A percentile compares a stretch with the other conserved stretches of the same genome.
Evolutionary conservation across 2,888 invertebrate genomes (phyloP).

Genomic region (Eupithecia vulgata): DNA sequence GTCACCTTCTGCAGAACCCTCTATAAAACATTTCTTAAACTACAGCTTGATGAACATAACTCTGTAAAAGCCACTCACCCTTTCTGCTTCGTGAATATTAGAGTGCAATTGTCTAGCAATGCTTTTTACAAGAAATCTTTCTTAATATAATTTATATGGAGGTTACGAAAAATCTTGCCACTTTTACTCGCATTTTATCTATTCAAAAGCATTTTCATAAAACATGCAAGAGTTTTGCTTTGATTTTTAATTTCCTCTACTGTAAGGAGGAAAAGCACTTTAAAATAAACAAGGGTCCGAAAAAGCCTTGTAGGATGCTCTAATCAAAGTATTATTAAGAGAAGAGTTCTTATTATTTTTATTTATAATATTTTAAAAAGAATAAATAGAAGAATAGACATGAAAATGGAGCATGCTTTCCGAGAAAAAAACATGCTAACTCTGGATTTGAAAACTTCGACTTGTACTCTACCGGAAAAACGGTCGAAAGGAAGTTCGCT

Average conservation of each 20-base stretch:
- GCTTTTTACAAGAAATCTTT: constrained; percentile 8
- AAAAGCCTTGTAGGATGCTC: constrained; percentile 16
- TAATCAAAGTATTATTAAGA: not conserved
- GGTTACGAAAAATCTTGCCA: constrained; percentile 5
- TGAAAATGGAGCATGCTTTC: not conserved
- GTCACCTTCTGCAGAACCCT: not conserved
- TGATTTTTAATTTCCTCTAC: not conserved
- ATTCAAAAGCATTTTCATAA: not conserved
- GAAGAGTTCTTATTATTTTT: not conserved
- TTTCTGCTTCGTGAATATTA: constrained; percentile 19
- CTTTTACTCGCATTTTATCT: not conserved
- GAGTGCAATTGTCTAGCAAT: constrained; percentile 5
- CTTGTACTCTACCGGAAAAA: not conserved
- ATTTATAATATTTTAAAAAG: not conserved
- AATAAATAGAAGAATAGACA: not conserved
- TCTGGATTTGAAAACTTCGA: not conserved
- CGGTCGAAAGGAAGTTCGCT: not conserved
- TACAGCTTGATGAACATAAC: not conserved
- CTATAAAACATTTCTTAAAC: not conserved
- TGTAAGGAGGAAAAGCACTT: not conserved
- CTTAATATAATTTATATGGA: constrained; percentile 2
- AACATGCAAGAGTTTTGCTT: not conserved
- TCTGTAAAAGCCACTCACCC: constrained; percentile 1
- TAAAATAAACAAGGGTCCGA: constrained; percentile 1
- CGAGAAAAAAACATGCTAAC: not conserved